Conservation (phyloP, 2,888 invertebrate genomes). For the Tromatobia lineatoria region DNA sequence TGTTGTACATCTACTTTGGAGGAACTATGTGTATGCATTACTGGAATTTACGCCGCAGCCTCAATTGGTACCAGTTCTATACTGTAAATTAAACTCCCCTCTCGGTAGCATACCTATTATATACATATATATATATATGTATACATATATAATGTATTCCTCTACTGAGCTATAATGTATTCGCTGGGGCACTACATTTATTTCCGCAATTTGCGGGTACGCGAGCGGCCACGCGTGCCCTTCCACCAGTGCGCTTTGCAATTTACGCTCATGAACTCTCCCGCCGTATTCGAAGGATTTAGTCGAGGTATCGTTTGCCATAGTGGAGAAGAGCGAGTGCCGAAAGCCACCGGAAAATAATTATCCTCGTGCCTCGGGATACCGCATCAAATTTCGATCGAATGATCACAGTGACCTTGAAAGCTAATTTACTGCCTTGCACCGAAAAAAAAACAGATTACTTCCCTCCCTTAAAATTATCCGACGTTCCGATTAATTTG, state of each 20-base stretch:
- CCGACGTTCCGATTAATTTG: too few relatives aligned
- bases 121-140: constrained; percentile 23
- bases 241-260: constrained; percentile 55
- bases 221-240: constrained; percentile 57
- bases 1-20: not conserved
- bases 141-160: constrained; percentile 68
- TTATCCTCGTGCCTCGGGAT: not conserved
- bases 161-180: constrained; percentile 69
- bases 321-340: constrained; percentile 36
- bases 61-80: constrained; percentile 55
- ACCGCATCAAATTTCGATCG: constrained; percentile 41
- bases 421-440: not conserved
- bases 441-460: not conserved
- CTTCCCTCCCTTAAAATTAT: not conserved
- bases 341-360: constrained; percentile 51
- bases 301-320: constrained; percentile 54
- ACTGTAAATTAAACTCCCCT: constrained; percentile 59
- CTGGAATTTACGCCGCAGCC: constrained; percentile 26
- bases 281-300: constrained; percentile 69
- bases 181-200: constrained; percentile 71
- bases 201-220: constrained; percentile 71
- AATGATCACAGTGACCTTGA: not conserved
- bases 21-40: not conserved
- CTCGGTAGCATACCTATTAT: not conserved
- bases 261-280: constrained; percentile 74